Percentiles rank a stretch among this genome's conserved stretches.
phyloP scores from a whole-genome alignment of 2,888 invertebrate genomes.

The Ptilodon capucinus region DNA sequence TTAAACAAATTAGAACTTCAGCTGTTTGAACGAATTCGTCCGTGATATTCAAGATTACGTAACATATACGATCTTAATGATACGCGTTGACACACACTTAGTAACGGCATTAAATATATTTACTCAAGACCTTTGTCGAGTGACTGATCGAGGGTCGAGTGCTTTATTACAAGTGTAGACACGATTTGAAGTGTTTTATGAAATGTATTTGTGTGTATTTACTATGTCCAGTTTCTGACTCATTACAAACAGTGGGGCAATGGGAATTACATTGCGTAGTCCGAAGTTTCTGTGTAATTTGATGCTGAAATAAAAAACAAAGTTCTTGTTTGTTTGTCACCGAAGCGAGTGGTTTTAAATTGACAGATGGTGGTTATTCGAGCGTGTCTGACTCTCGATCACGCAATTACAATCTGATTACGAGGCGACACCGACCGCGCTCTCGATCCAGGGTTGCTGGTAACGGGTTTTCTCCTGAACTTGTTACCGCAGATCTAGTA shows the following conservation, averaged over 20 bases:
- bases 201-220: not conserved
- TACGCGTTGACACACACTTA: not conserved
- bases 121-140: not conserved
- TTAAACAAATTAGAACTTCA: slow-evolving; percentile 19
- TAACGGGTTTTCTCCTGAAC: not conserved
- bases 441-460: not conserved
- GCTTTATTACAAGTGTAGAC: not conserved
- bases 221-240: not conserved
- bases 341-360: slow-evolving; percentile 47
- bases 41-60: slow-evolving; percentile 11
- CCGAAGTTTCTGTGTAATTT: slow-evolving; percentile 4
- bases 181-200: not conserved
- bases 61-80: not conserved
- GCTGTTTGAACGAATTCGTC: slow-evolving; percentile 19
- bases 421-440: slow-evolving; percentile 46
- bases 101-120: not conserved
- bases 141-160: slow-evolving; percentile 1
- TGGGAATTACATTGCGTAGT: not conserved
- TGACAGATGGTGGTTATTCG: slow-evolving; percentile 57
- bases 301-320: slow-evolving; percentile 16
- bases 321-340: slow-evolving; percentile 32
- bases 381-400: slow-evolving; percentile 53
- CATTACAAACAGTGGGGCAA: not conserved
- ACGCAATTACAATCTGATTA: slow-evolving; percentile 73
- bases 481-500: not conserved